Evolutionary conservation across 2,113 vertebrate genomes (phyloP), one percentile per base, ranked within the genome.

Genomic region (Callionymus lyra): DNA sequence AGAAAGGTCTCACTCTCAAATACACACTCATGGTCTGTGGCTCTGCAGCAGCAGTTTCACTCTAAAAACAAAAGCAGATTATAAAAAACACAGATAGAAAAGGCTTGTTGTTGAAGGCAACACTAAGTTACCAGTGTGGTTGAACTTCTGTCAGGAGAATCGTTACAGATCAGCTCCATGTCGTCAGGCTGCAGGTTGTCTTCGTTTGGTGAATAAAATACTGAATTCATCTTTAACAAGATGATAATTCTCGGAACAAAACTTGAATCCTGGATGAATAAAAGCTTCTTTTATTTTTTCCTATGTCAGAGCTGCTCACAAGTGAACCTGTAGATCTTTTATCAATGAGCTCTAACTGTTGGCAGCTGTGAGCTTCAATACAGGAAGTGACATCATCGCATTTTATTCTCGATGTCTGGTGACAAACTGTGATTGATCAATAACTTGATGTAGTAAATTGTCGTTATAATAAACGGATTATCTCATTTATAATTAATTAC

Each of bases 1-100:
- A 88, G 53, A 92, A 91, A 0, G 91, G 91, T 1, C 88, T 63
- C 18, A 94, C 74, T 71, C 90, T 56, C 56, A 94, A 74, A 53
- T 87, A 93, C 14, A 93, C 90, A 21, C 80, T 85, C 71, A 94
- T 71, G 32, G 64, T 68, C 45, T 85, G 87, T 48, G 66, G 77
- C 21, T 82, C 82, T 9, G 63, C 16, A n/a, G 16, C 44, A 4
- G 34, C 15, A 3, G 50, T 14, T 11, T 84, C 58, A 56, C 41
- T 56, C 83, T 87, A 18, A 3, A 53, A 17, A 19, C 6, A 17
- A 56, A 9, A 38, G 9, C 8, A 41, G 15, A 40, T 6, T 19
- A 18, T 11, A 10, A 18, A 1, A 21, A 27, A 17, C 32, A 9
- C 9, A 38, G 6, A 16, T 12, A 12, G 19, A 13, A 11, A n/a